A percentile compares a stretch with the other conserved stretches of the same genome.
These are phyloP conservation scores for Hoplodrina ambigua DNA, from an alignment of 2,888 invertebrate genomes.

Conservation along the genomic window DNA sequence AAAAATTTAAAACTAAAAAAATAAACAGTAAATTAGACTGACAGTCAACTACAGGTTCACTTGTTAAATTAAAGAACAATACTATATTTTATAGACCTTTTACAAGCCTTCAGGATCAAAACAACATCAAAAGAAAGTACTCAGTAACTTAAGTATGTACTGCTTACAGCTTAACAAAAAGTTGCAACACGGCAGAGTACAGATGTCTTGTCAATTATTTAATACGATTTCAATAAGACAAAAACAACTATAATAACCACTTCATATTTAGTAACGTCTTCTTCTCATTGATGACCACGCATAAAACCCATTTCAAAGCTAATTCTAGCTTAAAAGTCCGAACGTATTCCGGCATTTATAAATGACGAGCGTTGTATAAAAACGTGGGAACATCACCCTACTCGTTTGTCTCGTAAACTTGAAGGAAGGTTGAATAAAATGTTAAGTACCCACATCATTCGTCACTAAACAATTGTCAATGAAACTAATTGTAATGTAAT, in stretches of 20 bases:
- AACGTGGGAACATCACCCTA: constrained; percentile 43
- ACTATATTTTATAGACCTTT: too few species aligned
- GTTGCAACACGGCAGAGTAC: neutral
- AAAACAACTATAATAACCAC: too few species aligned
- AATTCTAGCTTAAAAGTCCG: constrained; percentile 21
- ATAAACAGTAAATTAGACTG: too few species aligned
- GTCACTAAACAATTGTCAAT: constrained; percentile 34
- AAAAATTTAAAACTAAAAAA: too few species aligned
- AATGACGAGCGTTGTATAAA: constrained; percentile 41
- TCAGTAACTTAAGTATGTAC: too few species aligned
- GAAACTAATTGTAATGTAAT: constrained; percentile 17
- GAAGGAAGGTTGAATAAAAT: constrained; percentile 25
- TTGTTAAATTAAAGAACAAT: too few species aligned
- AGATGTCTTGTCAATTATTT: neutral
- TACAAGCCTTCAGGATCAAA: too few species aligned
- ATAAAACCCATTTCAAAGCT: constrained; percentile 18
- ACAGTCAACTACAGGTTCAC: too few species aligned
- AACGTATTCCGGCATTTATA: constrained; percentile 14
- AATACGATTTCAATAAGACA: neutral
- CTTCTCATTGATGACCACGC: constrained; percentile 4
- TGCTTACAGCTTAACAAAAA: too few species aligned
- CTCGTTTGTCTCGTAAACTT: constrained; percentile 25
- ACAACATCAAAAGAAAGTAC: too few species aligned
- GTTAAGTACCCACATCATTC: constrained; percentile 21
- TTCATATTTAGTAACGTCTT: neutral